These are phyloP conservation scores for Hypanus sabinus DNA, from an alignment of 2,113 vertebrate species.

Conservation along the genomic window DNA sequence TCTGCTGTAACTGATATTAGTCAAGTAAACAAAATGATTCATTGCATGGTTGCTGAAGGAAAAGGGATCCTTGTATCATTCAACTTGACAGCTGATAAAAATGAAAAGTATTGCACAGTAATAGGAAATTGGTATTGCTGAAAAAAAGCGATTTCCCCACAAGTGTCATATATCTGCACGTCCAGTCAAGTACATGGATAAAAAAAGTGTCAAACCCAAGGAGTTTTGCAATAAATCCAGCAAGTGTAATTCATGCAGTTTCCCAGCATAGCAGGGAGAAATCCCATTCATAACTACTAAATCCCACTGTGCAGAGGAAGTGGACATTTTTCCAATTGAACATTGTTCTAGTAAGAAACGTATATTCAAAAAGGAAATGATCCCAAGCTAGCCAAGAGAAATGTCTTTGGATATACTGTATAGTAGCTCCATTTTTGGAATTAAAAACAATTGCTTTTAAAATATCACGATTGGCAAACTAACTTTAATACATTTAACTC, in stretches of 20 bases:
- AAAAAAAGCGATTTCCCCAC: neutral
- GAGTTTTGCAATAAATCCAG: conserved; percentile 24
- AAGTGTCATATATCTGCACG: neutral
- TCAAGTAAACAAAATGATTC: conserved; percentile 5
- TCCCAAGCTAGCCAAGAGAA: conserved; percentile 12
- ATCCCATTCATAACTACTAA: neutral
- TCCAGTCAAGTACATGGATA: neutral
- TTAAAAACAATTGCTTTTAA: neutral
- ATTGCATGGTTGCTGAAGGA: neutral
- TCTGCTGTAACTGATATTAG: neutral
- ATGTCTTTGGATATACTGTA: neutral
- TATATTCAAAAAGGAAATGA: neutral
- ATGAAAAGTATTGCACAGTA: neutral
- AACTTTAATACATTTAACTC: neutral
- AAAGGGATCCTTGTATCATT: neutral
- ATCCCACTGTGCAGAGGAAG: neutral
- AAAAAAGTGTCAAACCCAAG: neutral
- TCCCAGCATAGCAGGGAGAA: neutral
- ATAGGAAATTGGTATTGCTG: neutral
- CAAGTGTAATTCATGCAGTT: neutral
- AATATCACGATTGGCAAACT: neutral
- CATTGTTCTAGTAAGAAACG: neutral
- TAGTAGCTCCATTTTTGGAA: neutral
- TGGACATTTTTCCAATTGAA: conserved; percentile 9
- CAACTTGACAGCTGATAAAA: neutral